These are phyloP conservation scores for Pollenia labialis DNA, from an alignment of 2,888 invertebrate genomes.

Conservation along the genomic window DNA sequence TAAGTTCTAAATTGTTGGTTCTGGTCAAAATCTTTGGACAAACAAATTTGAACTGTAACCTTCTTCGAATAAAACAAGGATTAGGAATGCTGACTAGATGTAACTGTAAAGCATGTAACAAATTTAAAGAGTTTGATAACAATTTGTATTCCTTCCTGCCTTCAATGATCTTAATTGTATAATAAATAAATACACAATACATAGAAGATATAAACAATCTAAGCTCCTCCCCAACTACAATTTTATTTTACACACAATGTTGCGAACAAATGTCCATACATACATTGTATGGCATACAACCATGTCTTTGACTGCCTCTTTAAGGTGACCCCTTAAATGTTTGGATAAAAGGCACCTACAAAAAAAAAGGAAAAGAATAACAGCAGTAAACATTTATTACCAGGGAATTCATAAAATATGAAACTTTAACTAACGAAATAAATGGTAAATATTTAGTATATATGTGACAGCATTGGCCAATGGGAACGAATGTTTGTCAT, in stretches of 20 bases:
- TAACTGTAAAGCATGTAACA: background rate
- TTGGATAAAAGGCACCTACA: constrained; percentile 4
- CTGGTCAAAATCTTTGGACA: too few species aligned
- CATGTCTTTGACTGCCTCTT: background rate
- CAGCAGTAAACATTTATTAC: background rate
- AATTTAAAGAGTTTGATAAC: background rate
- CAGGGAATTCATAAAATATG: background rate
- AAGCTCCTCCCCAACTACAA: constrained; percentile 47
- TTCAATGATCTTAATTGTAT: background rate
- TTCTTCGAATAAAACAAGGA: too few species aligned
- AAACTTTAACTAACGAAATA: constrained; percentile 42
- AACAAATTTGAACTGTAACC: background rate
- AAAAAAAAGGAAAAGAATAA: background rate
- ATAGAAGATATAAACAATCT: background rate
- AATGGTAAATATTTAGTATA: constrained; percentile 36
- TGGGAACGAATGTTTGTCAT: constrained; percentile 43
- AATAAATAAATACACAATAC: background rate
- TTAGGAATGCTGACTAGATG: background rate
- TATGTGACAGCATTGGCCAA: constrained; percentile 49
- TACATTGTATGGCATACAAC: background rate
- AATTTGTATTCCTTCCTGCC: too few species aligned
- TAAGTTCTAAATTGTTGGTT: too few species aligned
- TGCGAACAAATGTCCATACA: background rate
- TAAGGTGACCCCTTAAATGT: constrained; percentile 3
- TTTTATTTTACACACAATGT: background rate